Conservation (phyloP, 2,888 invertebrate genomes). For the Deroplatys truncata region DNA sequence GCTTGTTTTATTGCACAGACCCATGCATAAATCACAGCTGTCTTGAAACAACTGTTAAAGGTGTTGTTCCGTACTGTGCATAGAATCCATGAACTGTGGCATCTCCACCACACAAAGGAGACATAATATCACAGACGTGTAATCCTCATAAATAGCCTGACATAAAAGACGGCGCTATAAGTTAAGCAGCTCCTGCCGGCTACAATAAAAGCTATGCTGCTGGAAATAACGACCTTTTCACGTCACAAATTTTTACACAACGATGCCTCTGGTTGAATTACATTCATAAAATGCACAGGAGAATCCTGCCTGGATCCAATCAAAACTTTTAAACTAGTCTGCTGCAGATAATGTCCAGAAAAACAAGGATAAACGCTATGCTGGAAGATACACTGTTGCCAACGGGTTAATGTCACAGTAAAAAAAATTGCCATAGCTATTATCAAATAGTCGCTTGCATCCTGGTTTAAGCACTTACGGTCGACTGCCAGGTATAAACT, state of each 20-base stretch:
- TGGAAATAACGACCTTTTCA: not conserved
- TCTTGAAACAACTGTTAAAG: not conserved
- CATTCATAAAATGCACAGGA: not conserved
- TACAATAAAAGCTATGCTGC: not conserved
- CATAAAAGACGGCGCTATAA: not conserved
- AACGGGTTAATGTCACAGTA: too few species aligned
- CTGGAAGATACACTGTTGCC: too few species aligned
- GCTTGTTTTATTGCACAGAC: too few species aligned
- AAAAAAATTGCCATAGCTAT: too few species aligned
- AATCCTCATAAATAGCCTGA: not conserved
- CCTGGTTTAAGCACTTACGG: too few species aligned
- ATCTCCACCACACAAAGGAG: not conserved
- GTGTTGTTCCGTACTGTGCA: not conserved
- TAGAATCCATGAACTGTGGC: not conserved
- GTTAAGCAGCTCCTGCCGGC: not conserved
- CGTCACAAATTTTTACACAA: not conserved
- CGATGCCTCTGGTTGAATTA: not conserved
- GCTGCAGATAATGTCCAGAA: too few species aligned
- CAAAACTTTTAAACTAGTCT: not conserved
- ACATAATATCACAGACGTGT: not conserved
- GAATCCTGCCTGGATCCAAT: not conserved
- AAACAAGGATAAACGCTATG: too few species aligned
- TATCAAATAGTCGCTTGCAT: too few species aligned
- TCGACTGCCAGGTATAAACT: too few species aligned
- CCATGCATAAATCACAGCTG: not conserved